Base-by-base conservation (phyloP, 1,140 invertebrate genomes). In the Antheraea pernyi region DNA sequence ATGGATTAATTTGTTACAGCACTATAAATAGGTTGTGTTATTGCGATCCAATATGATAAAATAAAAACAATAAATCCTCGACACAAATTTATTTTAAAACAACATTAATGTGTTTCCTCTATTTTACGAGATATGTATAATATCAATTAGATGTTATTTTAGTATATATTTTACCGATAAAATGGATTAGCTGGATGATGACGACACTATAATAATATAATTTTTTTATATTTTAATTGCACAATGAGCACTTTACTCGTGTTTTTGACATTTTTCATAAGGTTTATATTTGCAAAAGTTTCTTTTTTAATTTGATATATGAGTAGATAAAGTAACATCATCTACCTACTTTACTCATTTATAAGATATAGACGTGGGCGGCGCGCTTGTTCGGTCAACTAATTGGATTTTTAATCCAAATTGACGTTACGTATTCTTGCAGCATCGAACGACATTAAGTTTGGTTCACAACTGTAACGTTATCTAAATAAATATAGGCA, bases 341-440 rank as follows among this genome's bases (percentile, higher is more conserved):
- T 53, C 46, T 53, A 53, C 16, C 46, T 53, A 53, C 46, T 53
- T 53, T 53, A 53, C 46, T 53, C 5, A 53, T 53, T 53, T 53
- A 53, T 53, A 53, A 13, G 46, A 48, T 48, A 65, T 46, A 65
- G 18, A 65, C 68, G 72, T 74, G 66, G 72, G 72, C 69, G 72
- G 53, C 58, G 11, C 39, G 62, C 53, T 58, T 68, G 72, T 70
- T 65, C 66, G 37, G 19, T 9, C 36, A 61, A 62, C 68, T 74
- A 74, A 74, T 74, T 74, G 72, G 72, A 70, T 70, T 74, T 74
- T 74, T 74, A 74, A 74, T 74, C 68, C 72, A 66, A 70, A 68
- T 60, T 70, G 72, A 74, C 72, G 53, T 67, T 67, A 70, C 66
- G 64, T 67, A 67, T 60, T 67, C 58, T 65, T 67, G 46, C 64